These are phyloP conservation scores for Ephydatia muelleri DNA, from an alignment of 37 sponge, comb jelly and placozoan genomes.

Conservation along the genomic window DNA sequence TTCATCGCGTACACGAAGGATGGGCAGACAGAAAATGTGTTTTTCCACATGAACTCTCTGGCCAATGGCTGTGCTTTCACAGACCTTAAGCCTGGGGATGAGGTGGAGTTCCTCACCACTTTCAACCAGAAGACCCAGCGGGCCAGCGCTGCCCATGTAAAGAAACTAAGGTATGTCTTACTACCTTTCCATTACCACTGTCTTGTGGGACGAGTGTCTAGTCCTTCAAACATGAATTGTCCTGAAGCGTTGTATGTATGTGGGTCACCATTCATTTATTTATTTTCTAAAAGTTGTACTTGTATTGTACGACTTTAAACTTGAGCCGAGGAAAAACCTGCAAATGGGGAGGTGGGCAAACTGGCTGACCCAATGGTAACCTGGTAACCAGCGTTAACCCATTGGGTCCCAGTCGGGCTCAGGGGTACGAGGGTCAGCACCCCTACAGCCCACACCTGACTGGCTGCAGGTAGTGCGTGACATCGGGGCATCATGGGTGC, in stretches of 20 bases:
- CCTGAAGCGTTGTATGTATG: neutral
- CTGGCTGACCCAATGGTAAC: too few relatives aligned
- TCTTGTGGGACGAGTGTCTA: too few relatives aligned
- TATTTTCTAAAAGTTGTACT: too few relatives aligned
- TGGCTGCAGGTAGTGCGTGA: too few relatives aligned
- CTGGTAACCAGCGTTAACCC: too few relatives aligned
- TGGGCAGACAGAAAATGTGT: constrained; percentile 31
- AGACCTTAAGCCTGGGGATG: constrained; percentile 74
- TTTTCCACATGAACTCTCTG: constrained; percentile 80
- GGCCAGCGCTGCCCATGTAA: constrained; percentile 63
- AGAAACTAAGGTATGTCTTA: constrained; percentile 48
- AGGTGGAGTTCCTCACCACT: constrained; percentile 70
- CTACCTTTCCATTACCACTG: neutral
- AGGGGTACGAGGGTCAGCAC: too few relatives aligned
- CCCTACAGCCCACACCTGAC: too few relatives aligned
- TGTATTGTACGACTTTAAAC: too few relatives aligned
- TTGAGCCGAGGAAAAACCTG: too few relatives aligned
- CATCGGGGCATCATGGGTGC: neutral
- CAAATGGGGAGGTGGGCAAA: too few relatives aligned
- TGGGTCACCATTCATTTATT: too few relatives aligned
- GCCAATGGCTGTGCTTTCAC: constrained; percentile 33
- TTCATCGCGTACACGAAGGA: constrained; percentile 44
- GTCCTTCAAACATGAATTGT: neutral
- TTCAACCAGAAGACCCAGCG: constrained; percentile 55
- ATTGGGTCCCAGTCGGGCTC: too few relatives aligned